Conservation (phyloP, 1,140 invertebrate genomes). For the Pectinophora gossypiella region DNA sequence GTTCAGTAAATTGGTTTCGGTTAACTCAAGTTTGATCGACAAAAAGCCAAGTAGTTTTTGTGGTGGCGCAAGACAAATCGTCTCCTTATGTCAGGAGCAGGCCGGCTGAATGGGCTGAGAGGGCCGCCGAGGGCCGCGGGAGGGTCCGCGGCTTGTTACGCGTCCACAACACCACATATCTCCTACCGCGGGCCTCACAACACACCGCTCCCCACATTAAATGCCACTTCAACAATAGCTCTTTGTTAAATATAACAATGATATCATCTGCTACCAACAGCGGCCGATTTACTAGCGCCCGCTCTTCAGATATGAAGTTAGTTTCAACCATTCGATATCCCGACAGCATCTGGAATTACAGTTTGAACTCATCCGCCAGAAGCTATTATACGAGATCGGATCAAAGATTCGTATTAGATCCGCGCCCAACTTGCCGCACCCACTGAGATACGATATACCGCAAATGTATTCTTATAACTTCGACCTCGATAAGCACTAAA, state of each 20-base stretch:
- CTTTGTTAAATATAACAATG: neutral
- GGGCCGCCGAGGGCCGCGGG: neutral
- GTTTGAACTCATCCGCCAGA: neutral
- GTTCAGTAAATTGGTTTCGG: neutral
- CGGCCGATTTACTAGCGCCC: neutral
- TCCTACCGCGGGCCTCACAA: neutral
- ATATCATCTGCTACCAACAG: neutral
- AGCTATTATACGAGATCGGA: neutral
- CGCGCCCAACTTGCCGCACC: too few species aligned
- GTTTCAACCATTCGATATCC: neutral
- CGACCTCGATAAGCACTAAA: too few species aligned
- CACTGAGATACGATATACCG: too few species aligned
- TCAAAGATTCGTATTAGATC: neutral
- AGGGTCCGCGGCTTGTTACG: neutral
- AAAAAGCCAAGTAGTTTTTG: conserved; percentile 16
- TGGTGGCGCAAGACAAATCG: conserved; percentile 21
- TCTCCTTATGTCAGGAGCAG: conserved; percentile 18
- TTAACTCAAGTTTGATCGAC: neutral
- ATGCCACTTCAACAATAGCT: neutral
- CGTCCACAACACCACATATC: neutral
- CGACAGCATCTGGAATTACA: neutral
- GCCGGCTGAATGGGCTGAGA: conserved; percentile 6
- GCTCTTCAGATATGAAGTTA: neutral
- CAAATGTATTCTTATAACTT: too few species aligned
- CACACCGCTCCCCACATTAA: neutral